A percentile compares a stretch with the other conserved stretches of the same genome.
phyloP scores from a whole-genome alignment of 2,797 vertebrate species.

The Caiman crocodilus region DNA sequence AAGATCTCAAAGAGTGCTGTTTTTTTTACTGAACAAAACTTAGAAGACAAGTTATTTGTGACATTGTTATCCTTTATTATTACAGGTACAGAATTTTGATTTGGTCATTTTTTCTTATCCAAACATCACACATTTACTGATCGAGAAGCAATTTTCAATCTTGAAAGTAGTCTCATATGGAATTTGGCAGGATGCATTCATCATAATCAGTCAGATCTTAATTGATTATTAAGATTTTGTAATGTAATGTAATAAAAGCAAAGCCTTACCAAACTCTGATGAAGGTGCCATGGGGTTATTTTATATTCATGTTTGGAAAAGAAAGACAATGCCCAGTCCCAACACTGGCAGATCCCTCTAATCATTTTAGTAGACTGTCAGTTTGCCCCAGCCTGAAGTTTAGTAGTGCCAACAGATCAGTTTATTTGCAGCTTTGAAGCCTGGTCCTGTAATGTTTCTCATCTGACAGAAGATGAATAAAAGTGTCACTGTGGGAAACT shows the following conservation, averaged over 20 bases:
- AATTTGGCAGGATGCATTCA: background rate
- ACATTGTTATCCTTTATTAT: constrained; percentile 74
- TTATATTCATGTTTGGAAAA: constrained; percentile 53
- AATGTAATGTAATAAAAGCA: constrained; percentile 26
- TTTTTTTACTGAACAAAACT: constrained; percentile 55
- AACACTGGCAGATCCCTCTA: constrained; percentile 2
- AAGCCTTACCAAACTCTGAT: constrained; percentile 76
- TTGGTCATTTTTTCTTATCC: constrained; percentile 49
- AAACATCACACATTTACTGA: constrained; percentile 10
- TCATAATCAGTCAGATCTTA: constrained; percentile 25
- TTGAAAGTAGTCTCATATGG: constrained; percentile 47
- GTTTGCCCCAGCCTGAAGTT: constrained; percentile 17
- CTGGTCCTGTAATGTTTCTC: constrained; percentile 82
- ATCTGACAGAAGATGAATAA: constrained; percentile 88
- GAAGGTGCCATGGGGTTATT: constrained; percentile 56
- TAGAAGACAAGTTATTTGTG: constrained; percentile 20
- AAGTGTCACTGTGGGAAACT: constrained; percentile 88
- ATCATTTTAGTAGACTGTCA: constrained; percentile 48
- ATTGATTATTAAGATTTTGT: background rate
- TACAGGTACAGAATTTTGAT: constrained; percentile 65
- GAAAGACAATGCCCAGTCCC: constrained; percentile 54
- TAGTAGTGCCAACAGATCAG: background rate
- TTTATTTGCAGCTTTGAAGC: constrained; percentile 85
- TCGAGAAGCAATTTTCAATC: constrained; percentile 16
- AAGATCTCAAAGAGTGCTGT: background rate